Evolutionary conservation across 1,140 invertebrate genomes (phyloP).

Genomic region (Bombus terrestris): DNA sequence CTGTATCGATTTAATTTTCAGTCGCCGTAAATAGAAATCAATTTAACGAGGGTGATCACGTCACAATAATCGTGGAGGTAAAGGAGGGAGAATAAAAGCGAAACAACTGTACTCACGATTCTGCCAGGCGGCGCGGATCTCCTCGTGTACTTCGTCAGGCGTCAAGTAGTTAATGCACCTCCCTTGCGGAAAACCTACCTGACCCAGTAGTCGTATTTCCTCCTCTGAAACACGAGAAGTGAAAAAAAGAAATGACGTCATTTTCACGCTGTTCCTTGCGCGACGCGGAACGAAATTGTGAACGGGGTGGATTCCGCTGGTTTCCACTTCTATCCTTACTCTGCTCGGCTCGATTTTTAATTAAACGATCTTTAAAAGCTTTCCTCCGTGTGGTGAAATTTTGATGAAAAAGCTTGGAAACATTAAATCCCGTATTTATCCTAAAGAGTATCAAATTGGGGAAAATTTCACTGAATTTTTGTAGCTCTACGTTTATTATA

Average conservation of each 20-base stretch:
- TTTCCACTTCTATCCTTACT: not conserved
- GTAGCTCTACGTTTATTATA: not conserved
- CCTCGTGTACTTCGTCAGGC: conserved; percentile 85
- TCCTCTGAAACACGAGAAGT: conserved; percentile 84
- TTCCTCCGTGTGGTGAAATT: not conserved
- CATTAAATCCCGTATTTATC: not conserved
- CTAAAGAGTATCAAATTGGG: not conserved
- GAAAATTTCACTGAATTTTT: not conserved
- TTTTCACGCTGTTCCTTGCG: not conserved
- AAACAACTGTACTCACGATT: conserved; percentile 86
- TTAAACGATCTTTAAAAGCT: not conserved
- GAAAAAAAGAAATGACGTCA: not conserved
- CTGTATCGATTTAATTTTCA: not conserved
- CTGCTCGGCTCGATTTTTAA: not conserved
- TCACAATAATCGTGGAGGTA: not conserved
- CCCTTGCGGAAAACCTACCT: conserved; percentile 87
- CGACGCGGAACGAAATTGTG: not conserved
- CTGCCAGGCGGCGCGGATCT: conserved; percentile 90
- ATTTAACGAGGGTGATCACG: not conserved
- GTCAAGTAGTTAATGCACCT: conserved; percentile 91
- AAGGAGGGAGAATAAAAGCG: not conserved
- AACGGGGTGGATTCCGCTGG: not conserved
- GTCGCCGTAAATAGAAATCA: not conserved
- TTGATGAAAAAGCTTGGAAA: not conserved
- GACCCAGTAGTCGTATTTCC: conserved; percentile 86